Conservation (phyloP, 2,888 invertebrate species). For the Andrena dorsata region DNA sequence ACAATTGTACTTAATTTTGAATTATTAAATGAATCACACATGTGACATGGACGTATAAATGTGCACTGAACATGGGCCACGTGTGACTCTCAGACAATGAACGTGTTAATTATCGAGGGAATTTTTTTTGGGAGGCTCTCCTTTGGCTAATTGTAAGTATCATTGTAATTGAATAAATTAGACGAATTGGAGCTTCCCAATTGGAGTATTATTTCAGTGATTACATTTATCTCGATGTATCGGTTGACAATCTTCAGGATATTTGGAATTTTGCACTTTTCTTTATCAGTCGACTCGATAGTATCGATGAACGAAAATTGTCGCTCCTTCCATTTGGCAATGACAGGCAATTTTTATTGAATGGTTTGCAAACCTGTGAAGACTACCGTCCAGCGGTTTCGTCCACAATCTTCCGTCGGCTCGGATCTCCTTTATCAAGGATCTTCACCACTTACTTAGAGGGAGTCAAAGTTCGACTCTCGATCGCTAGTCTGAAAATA, state of each 20-base stretch:
- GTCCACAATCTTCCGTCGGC: conserved; percentile 56
- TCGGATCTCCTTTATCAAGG: conserved; percentile 43
- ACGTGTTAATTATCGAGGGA: not conserved
- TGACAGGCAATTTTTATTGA: conserved; percentile 68
- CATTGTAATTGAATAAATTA: conserved; percentile 34
- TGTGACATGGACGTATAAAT: too few species aligned
- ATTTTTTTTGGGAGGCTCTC: conserved; percentile 16
- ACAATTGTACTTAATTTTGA: too few species aligned
- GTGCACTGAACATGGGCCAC: too few species aligned
- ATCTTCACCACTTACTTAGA: conserved; percentile 69
- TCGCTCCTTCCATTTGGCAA: conserved; percentile 70
- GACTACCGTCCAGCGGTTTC: conserved; percentile 73
- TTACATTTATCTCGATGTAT: not conserved
- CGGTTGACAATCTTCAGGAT: conserved; percentile 19
- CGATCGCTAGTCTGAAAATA: conserved; percentile 81
- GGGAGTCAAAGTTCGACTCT: conserved; percentile 84
- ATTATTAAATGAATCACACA: too few species aligned
- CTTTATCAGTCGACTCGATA: not conserved
- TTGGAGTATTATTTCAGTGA: not conserved
- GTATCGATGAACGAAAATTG: conserved; percentile 17
- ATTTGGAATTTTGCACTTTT: not conserved
- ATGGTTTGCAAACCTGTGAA: conserved; percentile 46
- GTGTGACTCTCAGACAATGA: too few species aligned
- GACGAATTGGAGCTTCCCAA: conserved; percentile 28
- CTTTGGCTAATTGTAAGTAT: conserved; percentile 49